A percentile compares a stretch with the other conserved stretches of the same genome.
Evolutionary conservation across 2,888 invertebrate species (phyloP).

Genomic region (Hirtodrosophila cameraria): DNA sequence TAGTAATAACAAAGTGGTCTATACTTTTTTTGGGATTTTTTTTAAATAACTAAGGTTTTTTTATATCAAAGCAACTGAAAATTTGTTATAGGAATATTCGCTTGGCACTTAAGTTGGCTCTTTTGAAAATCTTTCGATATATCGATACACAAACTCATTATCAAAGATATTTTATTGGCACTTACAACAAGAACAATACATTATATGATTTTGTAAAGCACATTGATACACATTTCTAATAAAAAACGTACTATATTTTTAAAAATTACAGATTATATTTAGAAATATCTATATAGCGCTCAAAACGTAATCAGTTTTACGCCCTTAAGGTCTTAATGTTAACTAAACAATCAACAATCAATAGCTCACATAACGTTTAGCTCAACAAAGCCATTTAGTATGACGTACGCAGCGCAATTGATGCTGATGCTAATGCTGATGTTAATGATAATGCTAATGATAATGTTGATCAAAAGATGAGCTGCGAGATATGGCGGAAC

Average conservation of each 20-base stretch:
- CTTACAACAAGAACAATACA: no score
- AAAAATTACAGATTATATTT: background rate
- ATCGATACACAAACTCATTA: no score
- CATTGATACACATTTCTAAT: no score
- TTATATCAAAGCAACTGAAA: no score
- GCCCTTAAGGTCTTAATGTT: conserved; percentile 12
- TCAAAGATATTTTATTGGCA: no score
- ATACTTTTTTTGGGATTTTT: no score
- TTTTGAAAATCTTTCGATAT: no score
- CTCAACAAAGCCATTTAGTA: conserved; percentile 6
- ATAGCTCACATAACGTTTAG: background rate
- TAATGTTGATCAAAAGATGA: conserved; percentile 7
- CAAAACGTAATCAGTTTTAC: conserved; percentile 16
- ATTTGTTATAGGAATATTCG: no score
- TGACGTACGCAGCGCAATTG: conserved; percentile 40
- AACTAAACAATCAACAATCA: conserved; percentile 1
- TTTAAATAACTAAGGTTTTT: no score
- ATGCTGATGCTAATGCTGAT: conserved; percentile 18
- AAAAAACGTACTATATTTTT: background rate
- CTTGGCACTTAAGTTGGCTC: no score
- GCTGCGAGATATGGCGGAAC: background rate
- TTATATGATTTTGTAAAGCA: no score
- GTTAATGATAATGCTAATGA: conserved; percentile 10
- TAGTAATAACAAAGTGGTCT: no score
- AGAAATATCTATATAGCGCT: conserved; percentile 15